Conservation (phyloP, 2,797 vertebrate species). For the Myotis findleyi region DNA sequence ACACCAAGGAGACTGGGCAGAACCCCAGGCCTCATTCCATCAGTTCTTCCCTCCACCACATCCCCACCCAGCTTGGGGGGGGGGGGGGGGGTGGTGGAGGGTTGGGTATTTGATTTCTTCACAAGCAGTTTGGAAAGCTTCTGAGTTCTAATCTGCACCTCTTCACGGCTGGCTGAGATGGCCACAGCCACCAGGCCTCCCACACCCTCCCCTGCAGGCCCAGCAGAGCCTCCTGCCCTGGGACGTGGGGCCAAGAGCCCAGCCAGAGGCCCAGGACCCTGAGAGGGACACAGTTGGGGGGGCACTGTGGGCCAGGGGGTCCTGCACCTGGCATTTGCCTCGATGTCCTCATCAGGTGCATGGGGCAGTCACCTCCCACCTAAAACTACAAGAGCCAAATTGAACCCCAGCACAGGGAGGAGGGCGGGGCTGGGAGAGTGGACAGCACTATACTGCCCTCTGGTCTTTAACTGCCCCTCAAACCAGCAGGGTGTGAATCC, state of each 20-base stretch:
- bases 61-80: neutral
- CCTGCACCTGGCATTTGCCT: neutral
- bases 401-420: neutral
- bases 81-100: accelerated
- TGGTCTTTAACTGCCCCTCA: neutral
- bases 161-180: neutral
- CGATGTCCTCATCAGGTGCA: accelerated
- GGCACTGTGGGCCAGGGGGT: no score
- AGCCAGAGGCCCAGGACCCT: neutral
- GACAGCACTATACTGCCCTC: neutral
- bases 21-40: neutral
- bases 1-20: neutral
- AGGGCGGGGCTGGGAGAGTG: neutral
- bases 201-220: no score
- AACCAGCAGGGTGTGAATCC: neutral
- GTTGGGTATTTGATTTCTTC: neutral
- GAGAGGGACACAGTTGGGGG: no score
- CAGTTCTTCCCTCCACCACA: neutral
- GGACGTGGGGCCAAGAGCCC: neutral
- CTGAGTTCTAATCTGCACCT: neutral
- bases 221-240: neutral
- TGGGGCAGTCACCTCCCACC: neutral
- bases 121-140: neutral
- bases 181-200: neutral
- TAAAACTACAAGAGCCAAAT: neutral